phyloP scores from a whole-genome alignment of 2,113 vertebrate species.

The Cyprinodon brontotheroides region DNA sequence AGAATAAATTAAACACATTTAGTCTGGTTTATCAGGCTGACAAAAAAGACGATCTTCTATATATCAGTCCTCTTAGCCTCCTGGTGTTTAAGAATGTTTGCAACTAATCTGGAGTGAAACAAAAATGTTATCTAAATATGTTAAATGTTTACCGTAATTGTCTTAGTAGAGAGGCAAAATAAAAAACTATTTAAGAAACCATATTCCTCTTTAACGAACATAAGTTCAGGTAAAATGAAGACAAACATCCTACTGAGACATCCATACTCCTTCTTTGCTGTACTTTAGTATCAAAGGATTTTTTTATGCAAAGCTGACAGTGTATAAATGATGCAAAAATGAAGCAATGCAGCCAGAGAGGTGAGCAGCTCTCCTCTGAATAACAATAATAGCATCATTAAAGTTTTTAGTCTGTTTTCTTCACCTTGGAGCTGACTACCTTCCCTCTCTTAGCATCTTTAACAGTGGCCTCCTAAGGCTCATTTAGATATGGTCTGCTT shows the following conservation, averaged over 20 bases:
- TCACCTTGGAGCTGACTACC: background rate
- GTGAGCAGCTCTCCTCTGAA: constrained; percentile 1
- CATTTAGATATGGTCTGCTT: background rate
- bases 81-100: background rate
- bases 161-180: background rate
- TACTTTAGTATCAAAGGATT: background rate
- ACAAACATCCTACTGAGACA: background rate
- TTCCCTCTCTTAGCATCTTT: background rate
- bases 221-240: background rate
- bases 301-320: background rate
- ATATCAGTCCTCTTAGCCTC: background rate
- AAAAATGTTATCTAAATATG: background rate
- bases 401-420: constrained; percentile 15
- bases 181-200: background rate
- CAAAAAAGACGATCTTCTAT: background rate
- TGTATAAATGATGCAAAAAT: constrained; percentile 16
- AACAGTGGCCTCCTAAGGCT: background rate
- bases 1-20: no score
- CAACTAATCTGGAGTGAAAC: background rate
- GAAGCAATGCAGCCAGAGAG: constrained; percentile 5
- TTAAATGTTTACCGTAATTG: background rate
- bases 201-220: background rate
- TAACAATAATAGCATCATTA: constrained; percentile 9
- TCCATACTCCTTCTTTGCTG: background rate
- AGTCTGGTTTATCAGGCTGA: no score